Evolutionary conservation across 2,888 invertebrate species (phyloP).

Genomic region (Clusia tigrina): DNA sequence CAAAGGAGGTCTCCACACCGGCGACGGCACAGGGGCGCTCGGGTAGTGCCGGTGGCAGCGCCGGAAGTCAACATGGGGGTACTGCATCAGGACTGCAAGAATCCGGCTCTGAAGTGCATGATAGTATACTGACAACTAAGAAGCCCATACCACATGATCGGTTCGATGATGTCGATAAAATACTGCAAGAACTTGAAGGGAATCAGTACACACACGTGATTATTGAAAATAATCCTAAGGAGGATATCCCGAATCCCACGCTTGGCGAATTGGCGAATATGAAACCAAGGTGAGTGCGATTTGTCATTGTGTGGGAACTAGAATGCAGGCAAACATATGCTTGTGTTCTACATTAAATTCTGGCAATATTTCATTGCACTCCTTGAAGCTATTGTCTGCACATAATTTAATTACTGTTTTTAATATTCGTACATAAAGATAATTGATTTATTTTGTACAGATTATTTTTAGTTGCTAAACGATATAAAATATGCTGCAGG

Average conservation of each 20-base stretch:
- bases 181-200: conserved; percentile 45
- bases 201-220: conserved; percentile 62
- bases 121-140: conserved; percentile 48
- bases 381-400: too few species aligned
- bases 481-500: too few species aligned
- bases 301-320: too few species aligned
- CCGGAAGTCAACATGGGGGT: conserved; percentile 50
- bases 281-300: conserved; percentile 62
- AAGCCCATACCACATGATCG: conserved; percentile 59
- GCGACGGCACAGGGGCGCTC: conserved; percentile 46
- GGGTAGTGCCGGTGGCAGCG: conserved; percentile 40
- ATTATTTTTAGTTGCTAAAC: too few species aligned
- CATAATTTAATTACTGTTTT: too few species aligned
- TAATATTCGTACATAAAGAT: too few species aligned
- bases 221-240: conserved; percentile 67
- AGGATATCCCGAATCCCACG: conserved; percentile 72
- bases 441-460: too few species aligned
- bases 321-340: too few species aligned
- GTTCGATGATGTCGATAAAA: conserved; percentile 53
- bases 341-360: too few species aligned
- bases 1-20: conserved; percentile 62
- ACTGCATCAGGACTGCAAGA: conserved; percentile 41
- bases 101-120: conserved; percentile 41
- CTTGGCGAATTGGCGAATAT: conserved; percentile 74
- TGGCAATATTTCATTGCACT: too few species aligned